These are phyloP conservation scores for Anas acuta DNA, from an alignment of 2,797 vertebrate genomes.

Conservation along the genomic window DNA sequence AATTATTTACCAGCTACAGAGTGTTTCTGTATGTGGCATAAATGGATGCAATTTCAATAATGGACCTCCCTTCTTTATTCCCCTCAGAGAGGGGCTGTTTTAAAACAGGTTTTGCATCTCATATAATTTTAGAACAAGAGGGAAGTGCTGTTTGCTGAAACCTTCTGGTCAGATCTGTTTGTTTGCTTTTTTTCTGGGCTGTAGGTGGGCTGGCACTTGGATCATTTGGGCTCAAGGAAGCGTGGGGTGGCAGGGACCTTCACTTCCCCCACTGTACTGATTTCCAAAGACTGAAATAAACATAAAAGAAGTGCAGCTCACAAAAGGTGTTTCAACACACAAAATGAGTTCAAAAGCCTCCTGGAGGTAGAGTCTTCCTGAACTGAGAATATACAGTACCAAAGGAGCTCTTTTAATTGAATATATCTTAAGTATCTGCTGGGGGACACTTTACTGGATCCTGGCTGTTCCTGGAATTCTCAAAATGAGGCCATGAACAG, in stretches of 20 bases:
- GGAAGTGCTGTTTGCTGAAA: background rate
- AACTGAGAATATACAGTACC: background rate
- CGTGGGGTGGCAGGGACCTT: constrained; percentile 6
- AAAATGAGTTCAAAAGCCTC: constrained; percentile 16
- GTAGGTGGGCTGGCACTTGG: constrained; percentile 17
- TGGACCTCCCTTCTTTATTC: background rate
- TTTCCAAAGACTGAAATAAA: constrained; percentile 27
- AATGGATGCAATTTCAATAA: constrained; percentile 9
- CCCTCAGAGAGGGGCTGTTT: background rate
- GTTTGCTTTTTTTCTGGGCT: constrained; percentile 32
- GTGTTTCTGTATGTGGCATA: background rate
- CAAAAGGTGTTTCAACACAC: constrained; percentile 1
- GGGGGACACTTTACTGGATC: background rate
- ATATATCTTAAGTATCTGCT: background rate
- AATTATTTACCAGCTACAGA: constrained; percentile 45
- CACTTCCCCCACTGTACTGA: background rate
- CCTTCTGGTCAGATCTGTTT: constrained; percentile 40
- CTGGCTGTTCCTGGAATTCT: background rate
- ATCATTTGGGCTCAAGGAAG: background rate
- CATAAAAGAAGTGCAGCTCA: constrained; percentile 5
- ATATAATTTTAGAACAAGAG: constrained; percentile 35
- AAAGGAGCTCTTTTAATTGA: constrained; percentile 13
- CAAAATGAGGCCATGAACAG: background rate
- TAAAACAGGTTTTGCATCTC: background rate
- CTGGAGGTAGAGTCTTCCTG: background rate